Conservation (phyloP, 1,140 invertebrate genomes). For the Heliconius himera region DNA sequence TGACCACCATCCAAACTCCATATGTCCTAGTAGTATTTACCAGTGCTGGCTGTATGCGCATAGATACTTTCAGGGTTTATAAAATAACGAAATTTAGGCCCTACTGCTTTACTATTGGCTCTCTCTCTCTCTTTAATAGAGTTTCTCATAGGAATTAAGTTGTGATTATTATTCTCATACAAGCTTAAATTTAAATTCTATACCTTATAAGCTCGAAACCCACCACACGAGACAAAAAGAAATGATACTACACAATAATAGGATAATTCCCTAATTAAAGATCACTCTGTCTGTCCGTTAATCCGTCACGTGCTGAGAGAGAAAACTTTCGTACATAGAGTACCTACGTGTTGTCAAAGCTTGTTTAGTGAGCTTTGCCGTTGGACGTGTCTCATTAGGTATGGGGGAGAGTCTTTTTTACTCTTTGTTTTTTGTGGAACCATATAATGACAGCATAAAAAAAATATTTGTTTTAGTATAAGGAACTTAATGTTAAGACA, state of each 20-base stretch:
- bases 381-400: neutral
- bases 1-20: too few species aligned
- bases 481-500: too few species aligned
- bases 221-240: neutral
- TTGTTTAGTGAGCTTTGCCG: neutral
- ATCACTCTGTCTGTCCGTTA: neutral
- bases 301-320: neutral
- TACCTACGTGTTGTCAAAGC: neutral
- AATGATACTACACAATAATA: neutral
- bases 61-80: too few species aligned
- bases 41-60: too few species aligned
- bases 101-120: too few species aligned
- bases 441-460: too few species aligned
- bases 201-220: neutral
- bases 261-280: constrained; percentile 4
- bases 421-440: too few species aligned
- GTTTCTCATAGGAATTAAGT: too few species aligned
- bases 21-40: too few species aligned
- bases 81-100: too few species aligned
- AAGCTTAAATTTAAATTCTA: neutral
- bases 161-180: neutral
- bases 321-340: neutral
- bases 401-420: neutral
- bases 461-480: too few species aligned
- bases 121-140: too few species aligned